Conservation (phyloP, 2,797 vertebrate species). For the Hozukius guyotensis region DNA sequence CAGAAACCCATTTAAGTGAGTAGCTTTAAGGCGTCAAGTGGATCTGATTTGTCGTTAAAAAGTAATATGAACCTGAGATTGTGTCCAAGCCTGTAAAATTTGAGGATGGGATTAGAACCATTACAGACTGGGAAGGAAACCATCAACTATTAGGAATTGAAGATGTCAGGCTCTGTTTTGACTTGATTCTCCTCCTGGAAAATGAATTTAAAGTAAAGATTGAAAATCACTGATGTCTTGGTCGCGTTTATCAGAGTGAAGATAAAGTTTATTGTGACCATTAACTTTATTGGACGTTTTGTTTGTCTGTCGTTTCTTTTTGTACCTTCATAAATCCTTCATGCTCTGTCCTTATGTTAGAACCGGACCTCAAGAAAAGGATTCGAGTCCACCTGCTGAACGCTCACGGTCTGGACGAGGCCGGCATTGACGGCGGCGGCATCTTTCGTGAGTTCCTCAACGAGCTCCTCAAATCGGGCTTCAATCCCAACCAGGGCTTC, state of each 20-base stretch:
- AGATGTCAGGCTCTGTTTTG: not conserved
- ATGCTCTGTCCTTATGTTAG: slow-evolving; percentile 69
- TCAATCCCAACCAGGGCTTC: slow-evolving; percentile 99
- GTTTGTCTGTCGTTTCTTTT: not conserved
- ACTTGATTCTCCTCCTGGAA: not conserved
- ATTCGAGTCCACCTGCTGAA: slow-evolving; percentile 97
- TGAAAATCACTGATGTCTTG: not conserved
- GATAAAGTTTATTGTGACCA: slow-evolving; percentile 17
- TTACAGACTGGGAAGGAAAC: not conserved
- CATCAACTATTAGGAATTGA: not conserved
- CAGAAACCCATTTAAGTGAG: not conserved
- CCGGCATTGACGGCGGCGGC: slow-evolving; percentile 97
- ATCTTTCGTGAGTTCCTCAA: slow-evolving; percentile 98
- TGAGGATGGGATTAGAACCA: slow-evolving; percentile 6
- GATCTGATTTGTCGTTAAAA: slow-evolving; percentile 7
- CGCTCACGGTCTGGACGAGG: slow-evolving; percentile 96
- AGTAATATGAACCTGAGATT: not conserved
- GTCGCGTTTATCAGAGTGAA: slow-evolving; percentile 26
- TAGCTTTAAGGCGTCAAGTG: not conserved
- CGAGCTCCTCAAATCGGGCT: slow-evolving; percentile 96
- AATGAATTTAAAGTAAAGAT: slow-evolving; percentile 3
- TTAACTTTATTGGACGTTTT: slow-evolving; percentile 11
- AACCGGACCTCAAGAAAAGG: slow-evolving; percentile 95
- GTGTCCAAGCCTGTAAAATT: not conserved
- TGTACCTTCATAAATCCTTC: slow-evolving; percentile 3